Percentiles rank a stretch among this genome's conserved stretches.
Evolutionary conservation across 2,888 invertebrate species (phyloP).

Genomic region (Tigriopus californicus): DNA sequence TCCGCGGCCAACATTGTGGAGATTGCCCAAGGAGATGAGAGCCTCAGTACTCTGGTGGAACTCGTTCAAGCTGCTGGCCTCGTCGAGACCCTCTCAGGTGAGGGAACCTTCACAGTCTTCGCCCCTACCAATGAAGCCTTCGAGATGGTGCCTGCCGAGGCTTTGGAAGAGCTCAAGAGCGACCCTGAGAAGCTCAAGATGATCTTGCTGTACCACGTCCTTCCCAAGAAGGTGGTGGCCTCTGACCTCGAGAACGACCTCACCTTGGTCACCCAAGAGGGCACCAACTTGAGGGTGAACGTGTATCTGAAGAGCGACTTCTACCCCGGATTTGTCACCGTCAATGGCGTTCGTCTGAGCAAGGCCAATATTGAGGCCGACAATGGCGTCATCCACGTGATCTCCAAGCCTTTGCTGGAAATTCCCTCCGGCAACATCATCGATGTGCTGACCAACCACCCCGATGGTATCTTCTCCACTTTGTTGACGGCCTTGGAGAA

Average conservation of each 20-base stretch:
- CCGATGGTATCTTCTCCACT: background rate
- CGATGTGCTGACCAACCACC: background rate
- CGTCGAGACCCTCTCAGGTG: background rate
- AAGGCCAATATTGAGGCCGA: background rate
- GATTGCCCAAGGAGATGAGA: background rate
- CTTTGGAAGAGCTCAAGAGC: background rate
- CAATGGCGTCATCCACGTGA: constrained; percentile 10
- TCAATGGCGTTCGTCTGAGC: constrained; percentile 7
- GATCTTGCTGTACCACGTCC: constrained; percentile 8
- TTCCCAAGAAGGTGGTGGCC: background rate
- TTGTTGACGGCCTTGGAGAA: background rate
- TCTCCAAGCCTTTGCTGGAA: background rate
- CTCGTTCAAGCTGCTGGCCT: background rate
- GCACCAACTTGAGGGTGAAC: constrained; percentile 2
- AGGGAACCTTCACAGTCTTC: constrained; percentile 1
- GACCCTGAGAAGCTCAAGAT: background rate
- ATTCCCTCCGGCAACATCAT: background rate
- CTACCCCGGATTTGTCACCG: constrained; percentile 9
- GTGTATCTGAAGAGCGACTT: background rate
- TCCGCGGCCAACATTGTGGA: too few relatives aligned
- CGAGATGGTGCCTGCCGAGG: background rate
- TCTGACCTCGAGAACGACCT: background rate
- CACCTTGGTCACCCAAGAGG: background rate
- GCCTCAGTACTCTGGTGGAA: background rate
- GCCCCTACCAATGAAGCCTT: constrained; percentile 4